Evolutionary conservation across 2,888 invertebrate species (phyloP).

Genomic region (Euzophera pinguis): DNA sequence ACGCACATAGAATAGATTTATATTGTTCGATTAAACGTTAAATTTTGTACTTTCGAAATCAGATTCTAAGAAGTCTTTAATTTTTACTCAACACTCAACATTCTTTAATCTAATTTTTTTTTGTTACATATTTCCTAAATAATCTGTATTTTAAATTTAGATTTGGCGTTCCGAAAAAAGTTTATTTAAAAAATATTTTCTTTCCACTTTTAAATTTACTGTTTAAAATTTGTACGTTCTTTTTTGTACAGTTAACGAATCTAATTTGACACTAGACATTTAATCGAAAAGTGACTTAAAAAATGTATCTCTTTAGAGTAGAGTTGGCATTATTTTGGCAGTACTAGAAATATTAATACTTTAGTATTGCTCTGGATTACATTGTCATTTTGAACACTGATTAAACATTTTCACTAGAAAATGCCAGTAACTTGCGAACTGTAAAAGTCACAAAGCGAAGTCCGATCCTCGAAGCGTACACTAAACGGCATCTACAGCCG

Average conservation of each 20-base stretch:
- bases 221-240: conserved; percentile 79
- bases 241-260: conserved; percentile 78
- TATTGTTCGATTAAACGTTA: conserved; percentile 69
- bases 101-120: conserved; percentile 54
- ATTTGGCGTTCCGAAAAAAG: conserved; percentile 79
- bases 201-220: conserved; percentile 68
- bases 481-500: conserved; percentile 52
- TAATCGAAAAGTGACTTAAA: conserved; percentile 70
- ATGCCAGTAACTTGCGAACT: conserved; percentile 38
- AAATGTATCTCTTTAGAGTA: conserved; percentile 70
- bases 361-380: conserved; percentile 80
- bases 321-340: conserved; percentile 78
- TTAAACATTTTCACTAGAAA: conserved; percentile 52
- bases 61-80: conserved; percentile 78
- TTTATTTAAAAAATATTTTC: conserved; percentile 78
- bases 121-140: conserved; percentile 70
- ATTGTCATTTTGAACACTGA: conserved; percentile 77
- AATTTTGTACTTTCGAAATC: conserved; percentile 78
- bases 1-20: conserved; percentile 69
- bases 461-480: conserved; percentile 64
- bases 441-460: conserved; percentile 52
- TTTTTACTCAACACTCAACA: conserved; percentile 71
- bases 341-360: conserved; percentile 78
- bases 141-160: conserved; percentile 75
- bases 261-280: conserved; percentile 79